Evolutionary conservation across 2,797 vertebrate species (phyloP).

Genomic region (Tiaroga cobitis): DNA sequence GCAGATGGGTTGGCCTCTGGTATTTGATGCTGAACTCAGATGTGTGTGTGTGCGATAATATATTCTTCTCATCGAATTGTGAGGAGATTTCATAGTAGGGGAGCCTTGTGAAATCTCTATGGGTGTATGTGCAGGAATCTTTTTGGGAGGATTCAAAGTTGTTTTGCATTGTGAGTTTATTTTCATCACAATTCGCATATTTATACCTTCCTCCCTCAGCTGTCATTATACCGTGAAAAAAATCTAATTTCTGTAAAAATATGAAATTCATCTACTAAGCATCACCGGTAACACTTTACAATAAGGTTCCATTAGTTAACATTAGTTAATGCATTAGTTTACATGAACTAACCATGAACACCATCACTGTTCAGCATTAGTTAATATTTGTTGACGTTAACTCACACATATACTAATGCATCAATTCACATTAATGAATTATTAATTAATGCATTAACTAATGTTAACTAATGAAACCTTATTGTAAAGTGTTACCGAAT

Average conservation of each 20-base stretch:
- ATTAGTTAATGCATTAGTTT: too few relatives aligned
- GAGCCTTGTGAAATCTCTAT: conserved; percentile 35
- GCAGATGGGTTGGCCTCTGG: conserved; percentile 55
- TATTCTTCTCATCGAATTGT: conserved; percentile 64
- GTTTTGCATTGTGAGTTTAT: neutral
- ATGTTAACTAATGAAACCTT: too few relatives aligned
- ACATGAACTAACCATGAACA: too few relatives aligned
- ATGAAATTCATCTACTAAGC: neutral
- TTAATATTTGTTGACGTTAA: too few relatives aligned
- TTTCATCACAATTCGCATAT: neutral
- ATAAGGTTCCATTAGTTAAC: too few relatives aligned
- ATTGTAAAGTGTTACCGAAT: too few relatives aligned
- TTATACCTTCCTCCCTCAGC: neutral
- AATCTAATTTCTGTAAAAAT: neutral
- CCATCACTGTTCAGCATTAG: too few relatives aligned
- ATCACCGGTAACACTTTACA: neutral
- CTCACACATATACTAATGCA: too few relatives aligned
- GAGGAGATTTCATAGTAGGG: conserved; percentile 63
- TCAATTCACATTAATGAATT: too few relatives aligned
- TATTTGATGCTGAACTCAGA: conserved; percentile 75
- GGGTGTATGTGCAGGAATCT: too few relatives aligned
- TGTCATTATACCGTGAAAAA: neutral
- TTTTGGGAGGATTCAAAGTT: neutral
- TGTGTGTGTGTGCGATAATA: conserved; percentile 41
- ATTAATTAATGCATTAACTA: too few relatives aligned